Conservation (phyloP, 2,888 invertebrate species). For the Netelia melanura region DNA sequence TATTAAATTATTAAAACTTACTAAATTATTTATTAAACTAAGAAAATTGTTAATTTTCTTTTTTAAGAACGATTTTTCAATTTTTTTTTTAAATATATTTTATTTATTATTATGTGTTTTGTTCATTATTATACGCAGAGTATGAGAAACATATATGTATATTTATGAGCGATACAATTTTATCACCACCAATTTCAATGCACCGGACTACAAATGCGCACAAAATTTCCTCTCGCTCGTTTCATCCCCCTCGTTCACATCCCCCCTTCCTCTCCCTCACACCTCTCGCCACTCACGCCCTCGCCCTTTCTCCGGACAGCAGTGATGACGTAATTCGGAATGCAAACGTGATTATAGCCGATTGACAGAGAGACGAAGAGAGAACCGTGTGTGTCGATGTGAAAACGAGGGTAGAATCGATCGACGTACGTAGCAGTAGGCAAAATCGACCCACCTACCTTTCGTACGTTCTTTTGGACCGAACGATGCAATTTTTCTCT, state of each 20-base stretch:
- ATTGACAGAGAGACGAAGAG: conserved; percentile 64
- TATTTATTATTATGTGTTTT: too few relatives aligned
- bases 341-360: conserved; percentile 74
- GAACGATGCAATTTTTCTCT: conserved; percentile 60
- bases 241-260: too few relatives aligned
- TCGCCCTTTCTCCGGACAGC: conserved; percentile 58
- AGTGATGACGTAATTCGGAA: conserved; percentile 72
- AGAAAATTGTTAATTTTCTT: background rate
- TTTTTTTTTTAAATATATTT: background rate
- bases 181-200: background rate
- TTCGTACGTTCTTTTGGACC: conserved; percentile 69
- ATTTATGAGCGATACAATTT: background rate
- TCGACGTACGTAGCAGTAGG: conserved; percentile 61
- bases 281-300: too few relatives aligned
- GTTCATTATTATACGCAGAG: too few relatives aligned
- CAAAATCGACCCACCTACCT: conserved; percentile 40
- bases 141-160: background rate
- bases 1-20: too few relatives aligned
- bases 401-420: conserved; percentile 65
- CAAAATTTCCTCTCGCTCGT: background rate
- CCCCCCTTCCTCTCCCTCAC: background rate
- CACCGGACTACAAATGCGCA: conserved; percentile 27
- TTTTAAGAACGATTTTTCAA: background rate
- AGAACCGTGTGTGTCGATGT: conserved; percentile 7
- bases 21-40: too few relatives aligned